These are phyloP conservation scores for Ariopsis seemanni DNA, from an alignment of 2,113 vertebrate genomes.

Conservation along the genomic window DNA sequence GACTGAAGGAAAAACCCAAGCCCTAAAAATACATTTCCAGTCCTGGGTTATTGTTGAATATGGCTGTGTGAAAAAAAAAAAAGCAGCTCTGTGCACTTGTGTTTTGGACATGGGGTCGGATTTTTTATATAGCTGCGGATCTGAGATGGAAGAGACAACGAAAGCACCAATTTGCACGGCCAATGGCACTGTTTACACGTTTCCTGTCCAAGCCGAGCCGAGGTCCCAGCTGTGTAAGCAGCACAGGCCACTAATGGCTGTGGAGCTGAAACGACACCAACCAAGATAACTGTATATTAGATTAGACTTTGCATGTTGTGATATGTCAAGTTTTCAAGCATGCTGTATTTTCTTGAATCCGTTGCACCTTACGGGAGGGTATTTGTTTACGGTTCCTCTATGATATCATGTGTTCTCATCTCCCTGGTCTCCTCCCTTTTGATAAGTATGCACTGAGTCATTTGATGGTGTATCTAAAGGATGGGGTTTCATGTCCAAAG, in stretches of 20 bases:
- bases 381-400: background rate
- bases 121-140: conserved; percentile 38
- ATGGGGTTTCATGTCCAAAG: background rate
- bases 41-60: conserved; percentile 33
- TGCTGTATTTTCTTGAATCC: background rate
- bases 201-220: conserved; percentile 52
- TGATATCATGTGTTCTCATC: conserved; percentile 31
- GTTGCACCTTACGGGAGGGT: background rate
- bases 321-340: conserved; percentile 20
- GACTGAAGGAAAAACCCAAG: conserved; percentile 45
- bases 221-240: conserved; percentile 51
- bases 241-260: conserved; percentile 51
- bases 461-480: conserved; percentile 14
- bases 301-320: conserved; percentile 29
- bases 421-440: background rate
- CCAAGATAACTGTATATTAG: conserved; percentile 24
- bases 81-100: conserved; percentile 46
- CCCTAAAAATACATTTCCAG: conserved; percentile 40
- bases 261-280: conserved; percentile 50
- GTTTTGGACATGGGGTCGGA: conserved; percentile 26
- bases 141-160: conserved; percentile 44
- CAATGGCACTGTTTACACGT: conserved; percentile 51
- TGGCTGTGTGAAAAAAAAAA: conserved; percentile 1
- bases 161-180: conserved; percentile 44
- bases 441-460: background rate